phyloP scores from a whole-genome alignment of 2,797 vertebrate species.

The Octomys mimax region DNA sequence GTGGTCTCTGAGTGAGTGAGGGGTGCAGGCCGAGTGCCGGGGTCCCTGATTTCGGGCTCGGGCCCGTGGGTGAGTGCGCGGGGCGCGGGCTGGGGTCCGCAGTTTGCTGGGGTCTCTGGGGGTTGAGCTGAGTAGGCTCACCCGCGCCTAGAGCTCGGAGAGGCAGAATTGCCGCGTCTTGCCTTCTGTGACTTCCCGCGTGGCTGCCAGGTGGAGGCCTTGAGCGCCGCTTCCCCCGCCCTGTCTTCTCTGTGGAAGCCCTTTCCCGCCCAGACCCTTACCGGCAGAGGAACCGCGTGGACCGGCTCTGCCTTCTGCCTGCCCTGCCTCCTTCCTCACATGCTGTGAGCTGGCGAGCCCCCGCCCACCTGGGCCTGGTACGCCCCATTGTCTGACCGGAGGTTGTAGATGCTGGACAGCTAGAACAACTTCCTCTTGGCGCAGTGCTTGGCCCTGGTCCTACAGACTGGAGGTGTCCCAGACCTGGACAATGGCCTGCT shows the following conservation, averaged over 20 bases:
- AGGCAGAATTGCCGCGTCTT: neutral
- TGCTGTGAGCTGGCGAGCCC: neutral
- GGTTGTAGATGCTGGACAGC: neutral
- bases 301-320: neutral
- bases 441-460: neutral
- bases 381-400: neutral
- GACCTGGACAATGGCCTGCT: neutral
- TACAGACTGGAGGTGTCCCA: no score
- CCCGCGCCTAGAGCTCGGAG: neutral
- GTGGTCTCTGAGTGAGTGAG: neutral
- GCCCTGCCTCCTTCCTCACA: neutral
- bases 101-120: no score
- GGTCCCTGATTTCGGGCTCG: no score
- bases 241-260: neutral
- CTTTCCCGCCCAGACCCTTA: neutral
- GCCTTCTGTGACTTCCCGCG: neutral
- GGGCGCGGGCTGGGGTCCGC: neutral
- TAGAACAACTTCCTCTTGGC: conserved; percentile 16
- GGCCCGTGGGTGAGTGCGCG: neutral
- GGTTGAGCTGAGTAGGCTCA: neutral
- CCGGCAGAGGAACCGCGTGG: neutral
- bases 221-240: neutral
- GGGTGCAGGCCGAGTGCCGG: neutral
- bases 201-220: neutral
- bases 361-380: neutral